A percentile compares a stretch with the other conserved stretches of the same genome.
phyloP scores from a whole-genome alignment of 2,797 vertebrate genomes.

The Malurus leucopterus region DNA sequence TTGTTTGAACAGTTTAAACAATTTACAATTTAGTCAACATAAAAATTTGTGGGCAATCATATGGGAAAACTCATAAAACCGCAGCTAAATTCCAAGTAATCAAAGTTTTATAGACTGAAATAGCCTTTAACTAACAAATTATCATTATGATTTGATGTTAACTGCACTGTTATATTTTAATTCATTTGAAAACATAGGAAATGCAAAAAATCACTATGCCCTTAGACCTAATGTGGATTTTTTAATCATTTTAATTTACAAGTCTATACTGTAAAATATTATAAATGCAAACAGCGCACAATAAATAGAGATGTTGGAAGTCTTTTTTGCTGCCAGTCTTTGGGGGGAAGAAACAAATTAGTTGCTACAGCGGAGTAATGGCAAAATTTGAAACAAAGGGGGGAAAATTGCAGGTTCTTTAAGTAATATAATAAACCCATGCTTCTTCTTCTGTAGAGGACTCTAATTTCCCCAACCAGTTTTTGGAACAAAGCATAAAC shows the following conservation, averaged over 20 bases:
- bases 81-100: slow-evolving; percentile 95
- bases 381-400: slow-evolving; percentile 46
- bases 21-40: slow-evolving; percentile 87
- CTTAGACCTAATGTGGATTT: slow-evolving; percentile 63
- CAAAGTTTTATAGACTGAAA: slow-evolving; percentile 98
- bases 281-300: slow-evolving; percentile 45
- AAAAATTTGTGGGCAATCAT: slow-evolving; percentile 94
- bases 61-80: slow-evolving; percentile 94
- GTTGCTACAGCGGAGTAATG: background rate
- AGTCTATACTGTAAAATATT: slow-evolving; percentile 43
- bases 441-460: slow-evolving; percentile 6
- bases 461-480: slow-evolving; percentile 6
- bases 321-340: slow-evolving; percentile 47
- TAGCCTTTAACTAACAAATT: slow-evolving; percentile 98
- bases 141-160: slow-evolving; percentile 97
- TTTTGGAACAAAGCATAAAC: slow-evolving; percentile 2
- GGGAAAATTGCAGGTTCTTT: background rate
- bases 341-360: slow-evolving; percentile 34
- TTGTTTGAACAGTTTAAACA: slow-evolving; percentile 86
- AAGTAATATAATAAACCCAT: slow-evolving; percentile 27
- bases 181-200: slow-evolving; percentile 82
- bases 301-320: slow-evolving; percentile 59
- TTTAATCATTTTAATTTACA: slow-evolving; percentile 70
- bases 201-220: slow-evolving; percentile 73
- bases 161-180: slow-evolving; percentile 89